Evolutionary conservation across 2,113 vertebrate genomes (phyloP).

Genomic region (Grantiella picta): DNA sequence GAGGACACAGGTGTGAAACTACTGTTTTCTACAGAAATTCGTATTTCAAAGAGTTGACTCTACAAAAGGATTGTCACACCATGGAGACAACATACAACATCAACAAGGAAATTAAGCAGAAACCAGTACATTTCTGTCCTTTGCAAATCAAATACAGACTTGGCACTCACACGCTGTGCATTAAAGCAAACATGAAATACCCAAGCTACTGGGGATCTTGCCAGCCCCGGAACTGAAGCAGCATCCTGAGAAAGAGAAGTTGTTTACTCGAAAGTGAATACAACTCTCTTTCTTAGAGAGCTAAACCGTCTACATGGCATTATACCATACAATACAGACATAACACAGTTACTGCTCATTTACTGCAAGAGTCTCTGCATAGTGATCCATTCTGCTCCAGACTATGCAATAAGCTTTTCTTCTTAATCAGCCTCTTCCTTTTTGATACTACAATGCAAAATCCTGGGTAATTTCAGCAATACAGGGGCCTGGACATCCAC

Average conservation of each 20-base stretch:
- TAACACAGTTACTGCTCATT: neutral
- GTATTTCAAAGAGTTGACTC: neutral
- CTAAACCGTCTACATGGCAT: neutral
- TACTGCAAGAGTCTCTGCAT: neutral
- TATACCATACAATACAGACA: neutral
- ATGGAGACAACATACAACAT: neutral
- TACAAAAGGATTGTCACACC: neutral
- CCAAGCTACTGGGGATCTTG: neutral
- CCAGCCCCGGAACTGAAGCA: neutral
- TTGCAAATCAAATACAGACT: neutral
- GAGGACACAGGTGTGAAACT: neutral
- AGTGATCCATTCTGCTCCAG: neutral
- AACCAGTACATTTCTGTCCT: neutral
- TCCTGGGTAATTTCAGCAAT: neutral
- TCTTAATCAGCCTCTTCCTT: neutral
- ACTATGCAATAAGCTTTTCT: neutral
- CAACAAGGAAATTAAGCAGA: neutral
- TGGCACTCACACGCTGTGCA: neutral
- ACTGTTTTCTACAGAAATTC: neutral
- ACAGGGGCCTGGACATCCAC: neutral
- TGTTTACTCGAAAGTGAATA: neutral
- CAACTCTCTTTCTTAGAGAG: neutral
- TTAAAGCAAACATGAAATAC: neutral
- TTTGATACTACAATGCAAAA: neutral
- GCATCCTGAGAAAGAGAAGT: neutral